phyloP scores from a whole-genome alignment of 64 coral and sea anemone genomes.

The Stichodactyla helianthus region DNA sequence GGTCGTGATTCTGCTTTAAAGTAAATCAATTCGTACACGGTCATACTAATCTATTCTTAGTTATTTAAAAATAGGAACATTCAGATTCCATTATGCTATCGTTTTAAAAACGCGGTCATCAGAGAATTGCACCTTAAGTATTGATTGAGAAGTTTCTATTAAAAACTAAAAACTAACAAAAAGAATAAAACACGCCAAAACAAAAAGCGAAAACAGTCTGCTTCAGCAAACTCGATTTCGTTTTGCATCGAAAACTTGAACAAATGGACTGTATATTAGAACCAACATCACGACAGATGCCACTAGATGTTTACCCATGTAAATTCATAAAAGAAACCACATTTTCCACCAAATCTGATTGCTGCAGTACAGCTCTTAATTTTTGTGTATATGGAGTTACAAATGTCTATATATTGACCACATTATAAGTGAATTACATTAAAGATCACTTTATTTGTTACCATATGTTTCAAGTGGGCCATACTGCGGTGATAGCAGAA shows the following conservation, averaged over 20 bases:
- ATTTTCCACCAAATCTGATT: neutral
- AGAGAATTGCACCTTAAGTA: too few relatives aligned
- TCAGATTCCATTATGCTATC: too few relatives aligned
- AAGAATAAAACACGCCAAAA: too few relatives aligned
- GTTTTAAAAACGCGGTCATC: too few relatives aligned
- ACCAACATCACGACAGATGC: neutral
- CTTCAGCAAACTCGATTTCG: too few relatives aligned
- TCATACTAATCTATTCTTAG: too few relatives aligned
- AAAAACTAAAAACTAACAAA: too few relatives aligned
- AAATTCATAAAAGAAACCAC: neutral
- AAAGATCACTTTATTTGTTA: neutral
- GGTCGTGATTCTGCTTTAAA: too few relatives aligned
- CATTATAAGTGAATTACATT: neutral
- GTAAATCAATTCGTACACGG: too few relatives aligned
- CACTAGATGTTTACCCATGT: neutral
- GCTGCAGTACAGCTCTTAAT: neutral
- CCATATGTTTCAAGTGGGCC: neutral
- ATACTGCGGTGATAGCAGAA: neutral
- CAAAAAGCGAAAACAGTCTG: too few relatives aligned
- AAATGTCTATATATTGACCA: neutral
- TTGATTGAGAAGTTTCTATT: too few relatives aligned
- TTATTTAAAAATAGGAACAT: too few relatives aligned
- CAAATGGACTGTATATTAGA: neutral
- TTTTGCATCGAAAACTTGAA: neutral
- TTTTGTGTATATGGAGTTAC: neutral